Evolutionary conservation across 2,113 vertebrate species (phyloP), one percentile per base, ranked within the genome.

Genomic region (Thamnaconus septentrionalis): DNA sequence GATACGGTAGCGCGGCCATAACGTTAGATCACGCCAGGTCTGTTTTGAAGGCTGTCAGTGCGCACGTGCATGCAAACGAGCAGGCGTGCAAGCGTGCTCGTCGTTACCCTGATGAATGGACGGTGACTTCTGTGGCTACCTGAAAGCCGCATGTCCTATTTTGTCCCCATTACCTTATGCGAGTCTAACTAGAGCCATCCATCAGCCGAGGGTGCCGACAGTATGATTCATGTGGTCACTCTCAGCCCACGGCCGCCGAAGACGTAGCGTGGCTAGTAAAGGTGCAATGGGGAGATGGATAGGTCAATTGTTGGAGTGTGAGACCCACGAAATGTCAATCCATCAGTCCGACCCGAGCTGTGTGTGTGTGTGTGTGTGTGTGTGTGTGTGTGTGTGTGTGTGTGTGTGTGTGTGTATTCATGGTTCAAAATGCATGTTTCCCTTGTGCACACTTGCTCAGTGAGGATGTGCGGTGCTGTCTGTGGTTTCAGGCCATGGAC

Each of bases 191-290:
- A 3, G 0, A 43, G 56, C n/a, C 42, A 53, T 81, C 54, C 18
- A 63, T 81, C 74, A 75, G 61, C 67, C 42, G 56, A 39, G 57
- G 55, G 18, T 8, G 41, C 41, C n/a, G 12, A 61, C 69, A 66
- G 8, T 12, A 18, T 80, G 85, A 81, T 76, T 70, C 63, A 72
- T 57, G 46, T 50, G 62, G 71, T 70, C 62, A 67, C 31, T 59
- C 45, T 41, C 51, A 76, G 69, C 69, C 54, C 63, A 54, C 3
- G 8, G 73, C 45, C 62, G 64, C 53, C 64, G 51, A 59, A 41
- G 31, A 59, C 44, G 64, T 40, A 56, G 51, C 56, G 54, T 54
- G 53, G 76, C 51, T 64, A 1, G 50, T 60, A 51, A 39, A 44
- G 42, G 59, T 7, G 55, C 39, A 48, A 31, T 31, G 18, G 52